Base-by-base conservation (phyloP, 2,888 invertebrate genomes). In the Heliconius ethilla region DNA sequence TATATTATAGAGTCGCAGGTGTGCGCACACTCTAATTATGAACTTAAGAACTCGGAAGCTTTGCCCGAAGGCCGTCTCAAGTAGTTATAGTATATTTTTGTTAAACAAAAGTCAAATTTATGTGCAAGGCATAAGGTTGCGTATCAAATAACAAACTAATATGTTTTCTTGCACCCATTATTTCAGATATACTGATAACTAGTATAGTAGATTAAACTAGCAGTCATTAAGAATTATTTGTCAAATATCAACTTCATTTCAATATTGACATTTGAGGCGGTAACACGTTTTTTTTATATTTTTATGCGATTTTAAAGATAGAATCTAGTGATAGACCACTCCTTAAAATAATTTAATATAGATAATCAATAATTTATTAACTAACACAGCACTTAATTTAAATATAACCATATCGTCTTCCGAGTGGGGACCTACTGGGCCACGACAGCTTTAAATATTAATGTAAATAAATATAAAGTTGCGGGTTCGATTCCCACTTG, bases 21-120 rank as follows among this genome's bases (percentile, higher is more conserved):
- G 33, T 70, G 75, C 37, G 75, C 37, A 40, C 25, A 40, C 65
- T 75, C 76, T 59, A 74, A 79, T 78, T 73, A 82, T 80, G 83
- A 79, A 70, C 79, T 76, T 78, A 70, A 76, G 75, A 79, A 79
- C 78, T 81, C 77, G 80, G 80, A 82, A 82, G 79, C 72, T 65
- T 69, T 62, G 33, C 37, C 78, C 66, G 81, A 82, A 82, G 82
- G 82, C 55, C 78, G 74, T 25, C 51, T 69, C 25, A 73, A 40
- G 37, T 40, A 66, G 77, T 72, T 77, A 66, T 70, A 40, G 37
- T 70, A 69, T 13, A 40, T 27, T 51, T 33, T 70, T 40, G 22
- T n/a, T 69, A 76, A 76, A 22, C 75, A 65, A 79, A 76, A 75
- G 15, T 65, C 76, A 76, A 75, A 75, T 45, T 25, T 78, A 78